phyloP scores from a whole-genome alignment of 1,140 invertebrate genomes.

The Lordiphosa mommai region DNA sequence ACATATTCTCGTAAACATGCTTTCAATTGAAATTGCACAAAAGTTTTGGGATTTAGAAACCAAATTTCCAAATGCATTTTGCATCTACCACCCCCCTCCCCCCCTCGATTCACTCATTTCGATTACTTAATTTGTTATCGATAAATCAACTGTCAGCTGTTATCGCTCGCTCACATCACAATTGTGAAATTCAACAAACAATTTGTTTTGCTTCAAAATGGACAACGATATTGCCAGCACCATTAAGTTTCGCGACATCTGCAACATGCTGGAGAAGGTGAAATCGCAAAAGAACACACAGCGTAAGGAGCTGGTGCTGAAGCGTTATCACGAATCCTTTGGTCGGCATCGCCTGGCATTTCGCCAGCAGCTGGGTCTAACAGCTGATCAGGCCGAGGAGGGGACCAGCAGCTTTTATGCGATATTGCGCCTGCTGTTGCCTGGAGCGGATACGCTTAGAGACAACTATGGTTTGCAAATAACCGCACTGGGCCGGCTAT shows the following conservation, averaged over 20 bases:
- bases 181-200: no score
- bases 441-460: slow-evolving; percentile 84
- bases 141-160: no score
- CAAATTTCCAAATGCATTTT: no score
- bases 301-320: slow-evolving; percentile 51
- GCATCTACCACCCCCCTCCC: no score
- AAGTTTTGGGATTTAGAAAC: no score
- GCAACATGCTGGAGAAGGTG: slow-evolving; percentile 56
- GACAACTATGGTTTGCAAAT: slow-evolving; percentile 85
- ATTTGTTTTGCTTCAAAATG: no score
- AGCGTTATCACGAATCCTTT: slow-evolving; percentile 69
- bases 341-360: slow-evolving; percentile 52
- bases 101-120: no score
- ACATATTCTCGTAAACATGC: no score
- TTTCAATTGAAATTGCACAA: no score
- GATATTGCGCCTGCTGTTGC: slow-evolving; percentile 86
- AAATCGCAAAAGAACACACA: slow-evolving; percentile 34
- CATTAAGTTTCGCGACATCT: slow-evolving; percentile 68
- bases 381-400: slow-evolving; percentile 22
- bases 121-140: no score
- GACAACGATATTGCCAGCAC: slow-evolving; percentile 49
- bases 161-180: no score
- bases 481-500: slow-evolving; percentile 84
- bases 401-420: slow-evolving; percentile 84
- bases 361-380: slow-evolving; percentile 22